A percentile compares a stretch with the other conserved stretches of the same genome.
These are phyloP conservation scores for Icerya purchasi DNA, from an alignment of 2,888 invertebrate species.

Conservation along the genomic window DNA sequence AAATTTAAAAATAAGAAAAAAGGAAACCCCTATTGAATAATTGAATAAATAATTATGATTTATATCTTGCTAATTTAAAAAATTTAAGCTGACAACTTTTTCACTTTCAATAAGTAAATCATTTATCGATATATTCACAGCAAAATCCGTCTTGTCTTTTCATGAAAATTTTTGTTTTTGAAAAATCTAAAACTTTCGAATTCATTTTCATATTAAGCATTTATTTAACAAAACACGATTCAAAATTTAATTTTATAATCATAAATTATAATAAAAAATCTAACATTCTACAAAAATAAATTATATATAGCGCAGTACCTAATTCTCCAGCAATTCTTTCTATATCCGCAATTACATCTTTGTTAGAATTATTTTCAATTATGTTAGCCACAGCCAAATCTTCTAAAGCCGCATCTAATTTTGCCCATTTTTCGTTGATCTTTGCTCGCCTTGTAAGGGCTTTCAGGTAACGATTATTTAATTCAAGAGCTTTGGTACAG, in stretches of 20 bases:
- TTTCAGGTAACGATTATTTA: conserved; percentile 70
- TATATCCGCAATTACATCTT: conserved; percentile 54
- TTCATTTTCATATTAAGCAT: no score
- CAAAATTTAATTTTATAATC: not conserved
- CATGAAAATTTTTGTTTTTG: no score
- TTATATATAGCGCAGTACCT: not conserved
- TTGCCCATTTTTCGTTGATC: conserved; percentile 27
- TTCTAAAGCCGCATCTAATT: conserved; percentile 40
- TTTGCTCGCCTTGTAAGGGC: conserved; percentile 62
- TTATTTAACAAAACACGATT: no score
- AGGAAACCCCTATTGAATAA: no score
- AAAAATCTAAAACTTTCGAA: no score
- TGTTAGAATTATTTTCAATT: conserved; percentile 68
- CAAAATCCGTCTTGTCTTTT: no score
- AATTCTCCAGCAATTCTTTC: conserved; percentile 40
- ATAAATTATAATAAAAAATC: not conserved
- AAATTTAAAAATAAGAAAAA: no score
- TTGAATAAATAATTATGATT: no score
- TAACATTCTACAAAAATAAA: not conserved
- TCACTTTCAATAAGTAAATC: no score
- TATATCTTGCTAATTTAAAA: no score
- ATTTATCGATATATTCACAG: no score
- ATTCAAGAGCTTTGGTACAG: conserved; percentile 61
- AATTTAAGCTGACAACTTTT: no score
- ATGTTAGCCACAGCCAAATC: conserved; percentile 85